Base-by-base conservation (phyloP, 2,113 vertebrate genomes). In the Notarius quadriscutis region DNA sequence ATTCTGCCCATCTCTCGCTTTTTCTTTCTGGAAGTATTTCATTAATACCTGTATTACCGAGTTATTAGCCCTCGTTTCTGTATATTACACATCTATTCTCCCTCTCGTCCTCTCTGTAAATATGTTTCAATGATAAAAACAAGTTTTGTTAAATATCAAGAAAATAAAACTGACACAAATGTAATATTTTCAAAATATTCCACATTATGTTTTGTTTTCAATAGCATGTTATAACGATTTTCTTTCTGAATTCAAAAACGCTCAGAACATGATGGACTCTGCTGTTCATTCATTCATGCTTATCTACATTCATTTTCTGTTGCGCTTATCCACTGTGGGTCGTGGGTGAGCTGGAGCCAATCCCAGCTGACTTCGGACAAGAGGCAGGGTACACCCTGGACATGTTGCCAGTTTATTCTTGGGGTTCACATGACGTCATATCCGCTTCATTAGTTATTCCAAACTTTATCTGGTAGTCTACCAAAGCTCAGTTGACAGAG, bases 21-120 rank as follows among this genome's bases (percentile, higher is more conserved):
- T 75, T n/a, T 83, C 48, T 55, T 14, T 77, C 50, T 11, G 27
- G 3, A 41, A 41, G 34, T 41, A 41, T 71, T 41, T 14, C 9
- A 18, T 22, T 74, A 74, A 48, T 50, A 51, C 20, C 74, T 78
- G 74, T 4, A 51, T 18, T 75, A 75, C 25, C 27, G 27, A 53
- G 22, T 50, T 75, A 10, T 75, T 7, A 41, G 17, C 34, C 41
- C 20, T 22, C 12, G 20, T 77, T 51, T 77, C 48, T 77, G 10
- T 77, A 12, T 51, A 18, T 50, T 20, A 18, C 30, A 72, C 17
- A 8, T 34, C 12, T 12, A 12, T 65, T 86, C 41, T 88, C 67
- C 55, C 60, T 89, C 84, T 85, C 81, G 51, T 87, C 62, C 69
- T 77, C 77, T 62, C 83, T 89, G 84, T 88, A 75, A 84, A 30